Evolutionary conservation across 2,113 vertebrate genomes (phyloP), one percentile per base, ranked within the genome.

Genomic region (Bungarus multicinctus): DNA sequence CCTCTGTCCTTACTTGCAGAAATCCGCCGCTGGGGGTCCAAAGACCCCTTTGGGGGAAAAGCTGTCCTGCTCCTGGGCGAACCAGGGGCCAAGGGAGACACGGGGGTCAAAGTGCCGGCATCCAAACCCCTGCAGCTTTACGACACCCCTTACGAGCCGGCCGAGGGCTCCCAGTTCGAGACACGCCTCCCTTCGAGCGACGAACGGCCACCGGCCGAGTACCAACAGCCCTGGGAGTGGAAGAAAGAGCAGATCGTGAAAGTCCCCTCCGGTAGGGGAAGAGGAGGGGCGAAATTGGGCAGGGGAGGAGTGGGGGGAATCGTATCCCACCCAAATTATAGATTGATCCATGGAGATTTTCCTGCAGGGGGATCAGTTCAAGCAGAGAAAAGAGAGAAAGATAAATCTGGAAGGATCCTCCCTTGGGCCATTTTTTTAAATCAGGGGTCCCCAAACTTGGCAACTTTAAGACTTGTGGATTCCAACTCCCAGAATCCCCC

Each of bases 221-320:
- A 99, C 1, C 98, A 99, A 92, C 98, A 98, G 96, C 98, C 98
- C 0, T 99, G 98, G 98, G 98, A 99, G 94, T 98, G 98, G 98
- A 99, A 98, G 97, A 98, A 98, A 95, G 98, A 99, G 93, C 98
- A 98, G 54, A 98, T 98, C 0, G 98, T 98, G 3, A 98, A 97
- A 89, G 98, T 98, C 0, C 97, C 99, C 58, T 98, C 99, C 95
- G 98, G 98, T 99, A 97, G 89, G 55, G 52, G 5, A 43, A 27
- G 50, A 10, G 1, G 9, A 3, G 3, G 9, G 2, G 3, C 45
- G 3, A 23, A 47, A 25, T 47, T 5, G 69, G 85, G 20, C 10
- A 23, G 47, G 47, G 47, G 47, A 1, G 54, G 4, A 5, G 47
- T 45, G 45, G 45, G 5, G 5, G 20, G 0, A 45, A 47, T 27